Base-by-base conservation (phyloP, 1,140 invertebrate genomes). In the Diachasmimorpha longicaudata region DNA sequence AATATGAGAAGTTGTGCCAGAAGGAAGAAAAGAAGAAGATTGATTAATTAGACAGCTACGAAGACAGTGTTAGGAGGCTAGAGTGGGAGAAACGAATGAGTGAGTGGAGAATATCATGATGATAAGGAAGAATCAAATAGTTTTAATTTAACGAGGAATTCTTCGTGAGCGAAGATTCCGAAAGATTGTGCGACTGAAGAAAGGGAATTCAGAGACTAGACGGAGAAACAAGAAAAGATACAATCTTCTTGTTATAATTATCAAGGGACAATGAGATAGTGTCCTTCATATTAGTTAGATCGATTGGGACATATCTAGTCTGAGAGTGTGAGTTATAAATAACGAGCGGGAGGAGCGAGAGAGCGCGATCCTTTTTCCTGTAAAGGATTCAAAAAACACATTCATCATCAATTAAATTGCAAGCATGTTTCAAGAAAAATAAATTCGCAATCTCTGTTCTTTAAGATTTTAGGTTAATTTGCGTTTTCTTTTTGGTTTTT, bases 341-440 rank as follows among this genome's bases (percentile, higher is more conserved):
- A 77, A 72, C 72, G 76, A 77, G 70, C 76, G 72, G 69, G 73
- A 81, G 79, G 83, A 86, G 82, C 76, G 87, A 87, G 85, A 88
- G 77, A 73, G 87, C 85, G 81, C 85, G 85, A 86, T 87, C 85
- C 83, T 86, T 89, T 77, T 79, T 89, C 88, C 88, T 89, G 87
- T 87, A 89, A 88, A 88, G 86, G 87, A 88, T 86, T 88, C 83
- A 88, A 88, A 85, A 88, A 89, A 89, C 81, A 89, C 86, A 89
- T 89, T 89, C 85, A 88, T 87, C 85, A 87, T 87, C 86, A 87
- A 87, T 36, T 37, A 68, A 87, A 86, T 71, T 88, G 86, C 86
- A 89, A 87, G 85, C 86, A 89, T 86, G 83, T 83, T 88, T 81
- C 88, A 89, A 89, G 88, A 87, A 84, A 68, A 39, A 68, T 37